Base-by-base conservation (phyloP, 2,797 vertebrate species). In the Anas acuta region DNA sequence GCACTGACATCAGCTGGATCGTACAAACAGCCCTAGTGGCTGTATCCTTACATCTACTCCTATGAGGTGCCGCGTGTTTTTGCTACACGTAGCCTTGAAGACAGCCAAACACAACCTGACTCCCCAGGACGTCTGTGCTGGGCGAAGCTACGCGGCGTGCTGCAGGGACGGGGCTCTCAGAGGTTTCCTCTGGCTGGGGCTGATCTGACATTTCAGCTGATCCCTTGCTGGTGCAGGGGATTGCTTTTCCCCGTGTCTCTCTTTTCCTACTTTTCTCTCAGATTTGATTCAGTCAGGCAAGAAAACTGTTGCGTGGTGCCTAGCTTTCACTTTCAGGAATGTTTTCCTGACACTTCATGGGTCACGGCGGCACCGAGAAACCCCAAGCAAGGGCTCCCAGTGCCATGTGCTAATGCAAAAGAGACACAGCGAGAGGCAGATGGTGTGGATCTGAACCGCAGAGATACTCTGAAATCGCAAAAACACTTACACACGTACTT, bases 1-100 rank as follows among this genome's bases (percentile, higher is more conserved):
- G 58, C 93, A 89, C 67, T 90, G 9, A 66, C 78, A 64, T 91
- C 79, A 91, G 72, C 56, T 54, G 86, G 83, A 74, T 51, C 90
- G 53, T 33, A 13, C 32, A 79, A 96, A 79, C 60, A 95, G 85
- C 61, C 82, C 57, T 35, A 62, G 76, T n/a, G 69, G 65, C 75
- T 25, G 13, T 26, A 41, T 41, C 30, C 54, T 57, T 78, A 33
- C 69, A 65, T 30, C 81, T 3, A 1, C 45, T n/a, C 70, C 37
- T 62, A n/a, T 0, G 6, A 84, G 28, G 26, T 14, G 11, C 19
- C 2, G 60, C 0, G 0, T 18, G 47, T 22, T 20, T 93, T 81
- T 76, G 28, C 75, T 80, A 53, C 0, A 2, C 1, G 0, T 13
- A 45, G 67, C 57, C 54, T 73, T 83, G 25, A 58, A 73, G 69